Percentiles rank a stretch among this genome's conserved stretches.
phyloP scores from a whole-genome alignment of 2,888 invertebrate species.

The Ethmia dodecea region DNA sequence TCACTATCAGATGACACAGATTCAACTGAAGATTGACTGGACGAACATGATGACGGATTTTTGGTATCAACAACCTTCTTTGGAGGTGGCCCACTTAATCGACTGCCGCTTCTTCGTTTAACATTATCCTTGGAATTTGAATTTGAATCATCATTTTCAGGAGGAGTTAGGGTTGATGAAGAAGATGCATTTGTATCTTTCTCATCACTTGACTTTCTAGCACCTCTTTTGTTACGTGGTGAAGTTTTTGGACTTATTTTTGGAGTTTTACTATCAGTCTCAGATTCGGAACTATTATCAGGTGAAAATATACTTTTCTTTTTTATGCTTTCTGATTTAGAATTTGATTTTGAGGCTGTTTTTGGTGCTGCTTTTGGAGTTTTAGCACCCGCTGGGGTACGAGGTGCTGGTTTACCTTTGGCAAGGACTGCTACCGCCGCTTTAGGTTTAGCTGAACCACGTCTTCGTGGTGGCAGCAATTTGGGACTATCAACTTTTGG shows the following conservation, averaged over 20 bases:
- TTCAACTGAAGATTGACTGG: constrained; percentile 66
- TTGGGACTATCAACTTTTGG: constrained; percentile 58
- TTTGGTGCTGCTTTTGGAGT: constrained; percentile 60
- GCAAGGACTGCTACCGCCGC: constrained; percentile 79
- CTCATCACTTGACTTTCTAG: constrained; percentile 60
- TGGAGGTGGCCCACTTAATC: constrained; percentile 58
- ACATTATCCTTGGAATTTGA: constrained; percentile 46
- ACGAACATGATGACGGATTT: constrained; percentile 62
- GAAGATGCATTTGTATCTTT: constrained; percentile 42
- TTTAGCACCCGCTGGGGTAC: constrained; percentile 52
- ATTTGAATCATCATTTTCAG: constrained; percentile 53
- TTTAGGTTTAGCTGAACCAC: constrained; percentile 79
- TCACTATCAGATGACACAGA: constrained; percentile 66
- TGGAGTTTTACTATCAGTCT: constrained; percentile 59
- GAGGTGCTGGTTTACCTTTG: constrained; percentile 60
- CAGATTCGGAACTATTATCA: constrained; percentile 79
- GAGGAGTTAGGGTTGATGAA: constrained; percentile 31
- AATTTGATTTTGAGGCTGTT: constrained; percentile 47
- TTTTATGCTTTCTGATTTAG: constrained; percentile 54
- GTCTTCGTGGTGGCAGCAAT: constrained; percentile 63
- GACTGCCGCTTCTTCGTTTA: constrained; percentile 52
- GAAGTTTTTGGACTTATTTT: constrained; percentile 45
- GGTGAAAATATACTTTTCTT: constrained; percentile 91
- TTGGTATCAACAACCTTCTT: constrained; percentile 58
- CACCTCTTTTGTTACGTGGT: constrained; percentile 43